These are phyloP conservation scores for Canis aureus DNA, from an alignment of 2,113 vertebrate genomes.

Conservation along the genomic window DNA sequence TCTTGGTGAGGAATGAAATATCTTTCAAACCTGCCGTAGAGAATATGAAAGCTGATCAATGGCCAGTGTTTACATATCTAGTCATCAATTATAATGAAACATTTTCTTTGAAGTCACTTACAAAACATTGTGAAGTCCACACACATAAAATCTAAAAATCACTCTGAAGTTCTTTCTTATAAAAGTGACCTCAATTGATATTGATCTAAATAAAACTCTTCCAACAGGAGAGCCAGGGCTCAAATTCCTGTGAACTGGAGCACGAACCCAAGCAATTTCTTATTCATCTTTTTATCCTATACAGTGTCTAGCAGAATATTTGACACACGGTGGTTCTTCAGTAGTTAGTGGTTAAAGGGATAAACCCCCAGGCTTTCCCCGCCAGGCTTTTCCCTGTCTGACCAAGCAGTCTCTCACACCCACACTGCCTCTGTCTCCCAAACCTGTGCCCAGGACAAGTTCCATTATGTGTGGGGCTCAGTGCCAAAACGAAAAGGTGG, in stretches of 20 bases:
- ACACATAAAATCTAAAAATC: neutral
- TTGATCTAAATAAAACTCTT: neutral
- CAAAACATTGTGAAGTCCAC: neutral
- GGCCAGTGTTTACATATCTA: neutral
- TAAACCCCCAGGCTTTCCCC: neutral
- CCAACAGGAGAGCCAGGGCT: neutral
- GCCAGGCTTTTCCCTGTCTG: neutral
- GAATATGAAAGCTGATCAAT: neutral
- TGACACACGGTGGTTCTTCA: neutral
- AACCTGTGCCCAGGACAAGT: neutral
- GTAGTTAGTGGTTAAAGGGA: neutral
- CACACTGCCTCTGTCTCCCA: neutral
- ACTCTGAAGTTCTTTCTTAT: neutral
- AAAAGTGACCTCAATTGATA: neutral
- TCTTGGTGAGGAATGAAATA: neutral
- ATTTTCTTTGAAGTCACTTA: slow-evolving; percentile 59
- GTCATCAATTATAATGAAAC: slow-evolving; percentile 50
- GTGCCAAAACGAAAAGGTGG: neutral
- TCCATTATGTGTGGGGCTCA: neutral
- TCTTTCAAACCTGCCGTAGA: slow-evolving; percentile 29
- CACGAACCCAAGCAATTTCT: neutral
- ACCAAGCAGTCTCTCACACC: neutral
- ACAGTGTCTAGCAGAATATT: neutral
- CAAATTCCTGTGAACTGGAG: neutral
- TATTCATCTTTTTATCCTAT: neutral